These are phyloP conservation scores for Metopia argyrocephala DNA, from an alignment of 2,888 invertebrate species.

Conservation along the genomic window DNA sequence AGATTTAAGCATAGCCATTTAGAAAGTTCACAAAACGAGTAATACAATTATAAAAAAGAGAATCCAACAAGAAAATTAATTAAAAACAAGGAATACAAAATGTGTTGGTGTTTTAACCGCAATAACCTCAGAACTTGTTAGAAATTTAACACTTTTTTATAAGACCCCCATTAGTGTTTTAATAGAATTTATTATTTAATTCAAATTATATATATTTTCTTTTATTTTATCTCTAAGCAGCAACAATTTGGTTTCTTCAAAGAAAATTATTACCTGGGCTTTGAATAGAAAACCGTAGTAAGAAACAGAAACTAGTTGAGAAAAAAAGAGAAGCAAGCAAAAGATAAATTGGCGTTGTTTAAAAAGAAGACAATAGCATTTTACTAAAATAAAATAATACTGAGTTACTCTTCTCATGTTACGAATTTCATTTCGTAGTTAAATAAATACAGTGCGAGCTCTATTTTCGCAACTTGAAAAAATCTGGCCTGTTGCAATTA, in stretches of 20 bases:
- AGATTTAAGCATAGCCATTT: too few relatives aligned
- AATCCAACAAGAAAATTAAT: background rate
- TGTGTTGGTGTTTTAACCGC: slow-evolving; percentile 45
- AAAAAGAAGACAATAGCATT: background rate
- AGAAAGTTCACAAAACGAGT: background rate
- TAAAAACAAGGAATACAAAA: slow-evolving; percentile 5
- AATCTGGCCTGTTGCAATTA: too few relatives aligned
- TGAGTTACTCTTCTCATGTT: too few relatives aligned
- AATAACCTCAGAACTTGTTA: slow-evolving; percentile 52
- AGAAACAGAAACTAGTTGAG: background rate
- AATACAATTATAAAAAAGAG: background rate
- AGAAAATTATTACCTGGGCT: background rate
- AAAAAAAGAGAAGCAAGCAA: background rate
- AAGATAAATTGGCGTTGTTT: background rate
- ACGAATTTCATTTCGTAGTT: slow-evolving; percentile 32
- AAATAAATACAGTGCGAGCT: too few relatives aligned
- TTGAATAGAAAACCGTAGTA: background rate
- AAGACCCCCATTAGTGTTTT: too few relatives aligned
- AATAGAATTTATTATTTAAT: slow-evolving; percentile 62
- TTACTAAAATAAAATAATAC: background rate
- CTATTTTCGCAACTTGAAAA: too few relatives aligned
- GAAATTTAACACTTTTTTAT: slow-evolving; percentile 63
- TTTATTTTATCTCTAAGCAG: background rate
- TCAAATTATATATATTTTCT: slow-evolving; percentile 52
- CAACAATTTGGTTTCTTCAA: background rate